These are phyloP conservation scores for Enteromius thamalakanensis DNA, from an alignment of 2,797 vertebrate species.

Conservation along the genomic window DNA sequence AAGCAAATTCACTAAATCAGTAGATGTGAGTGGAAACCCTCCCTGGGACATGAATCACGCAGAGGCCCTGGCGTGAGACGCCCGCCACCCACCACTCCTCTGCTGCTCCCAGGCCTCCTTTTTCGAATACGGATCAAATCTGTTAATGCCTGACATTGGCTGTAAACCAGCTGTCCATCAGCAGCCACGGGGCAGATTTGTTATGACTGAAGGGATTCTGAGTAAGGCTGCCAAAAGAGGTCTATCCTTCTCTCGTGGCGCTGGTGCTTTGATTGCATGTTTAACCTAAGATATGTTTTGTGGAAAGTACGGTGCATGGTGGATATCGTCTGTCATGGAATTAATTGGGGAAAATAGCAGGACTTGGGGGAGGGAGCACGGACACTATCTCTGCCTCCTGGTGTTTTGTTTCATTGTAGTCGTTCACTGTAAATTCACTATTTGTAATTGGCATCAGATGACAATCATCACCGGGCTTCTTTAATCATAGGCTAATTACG, in stretches of 20 bases:
- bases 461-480: conserved; percentile 2
- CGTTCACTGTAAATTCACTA: conserved; percentile 10
- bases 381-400: conserved; percentile 32
- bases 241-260: conserved; percentile 49
- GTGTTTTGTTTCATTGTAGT: conserved; percentile 34
- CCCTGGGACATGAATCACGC: conserved; percentile 61
- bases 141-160: conserved; percentile 73
- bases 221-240: conserved; percentile 44
- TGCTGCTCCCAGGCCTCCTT: conserved; percentile 44
- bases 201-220: conserved; percentile 64
- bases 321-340: conserved; percentile 61
- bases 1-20: conserved; percentile 52
- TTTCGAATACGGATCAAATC: conserved; percentile 71
- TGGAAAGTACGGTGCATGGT: conserved; percentile 36
- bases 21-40: conserved; percentile 59
- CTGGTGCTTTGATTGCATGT: conserved; percentile 64
- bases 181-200: conserved; percentile 55
- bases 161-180: conserved; percentile 69
- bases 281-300: conserved; percentile 57
- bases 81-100: conserved; percentile 53
- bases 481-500: conserved; percentile 31
- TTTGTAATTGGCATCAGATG: conserved; percentile 35
- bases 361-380: not conserved
- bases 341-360: conserved; percentile 54
- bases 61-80: conserved; percentile 58